These are phyloP conservation scores for Hypena proboscidalis DNA, from an alignment of 2,888 invertebrate genomes.

Conservation along the genomic window DNA sequence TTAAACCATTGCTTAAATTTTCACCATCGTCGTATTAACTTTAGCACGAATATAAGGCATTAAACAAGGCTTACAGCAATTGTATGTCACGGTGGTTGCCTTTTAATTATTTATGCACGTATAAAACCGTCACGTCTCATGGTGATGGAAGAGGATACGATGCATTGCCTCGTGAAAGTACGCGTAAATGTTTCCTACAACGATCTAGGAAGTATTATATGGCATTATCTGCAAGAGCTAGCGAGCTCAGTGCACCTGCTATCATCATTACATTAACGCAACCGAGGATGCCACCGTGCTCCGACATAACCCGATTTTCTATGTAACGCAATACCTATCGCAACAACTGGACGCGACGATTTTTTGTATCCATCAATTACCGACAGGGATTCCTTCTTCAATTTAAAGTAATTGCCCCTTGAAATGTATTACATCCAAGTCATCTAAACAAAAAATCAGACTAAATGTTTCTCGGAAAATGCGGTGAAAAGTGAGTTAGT, in stretches of 20 bases:
- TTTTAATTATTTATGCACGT: conserved; percentile 19
- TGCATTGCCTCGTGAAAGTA: conserved; percentile 57
- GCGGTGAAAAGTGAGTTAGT: no score
- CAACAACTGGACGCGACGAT: conserved; percentile 18
- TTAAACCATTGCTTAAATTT: conserved; percentile 2
- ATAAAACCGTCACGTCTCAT: conserved; percentile 28
- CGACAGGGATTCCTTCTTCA: conserved; percentile 10
- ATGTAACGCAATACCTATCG: conserved; percentile 36
- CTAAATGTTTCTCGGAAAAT: not conserved
- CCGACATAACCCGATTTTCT: conserved; percentile 36
- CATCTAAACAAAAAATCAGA: conserved; percentile 1
- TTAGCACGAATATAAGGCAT: conserved; percentile 6
- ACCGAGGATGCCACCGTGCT: conserved; percentile 52
- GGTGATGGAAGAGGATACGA: conserved; percentile 38
- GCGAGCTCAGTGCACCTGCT: conserved; percentile 47
- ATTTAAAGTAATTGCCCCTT: conserved; percentile 13
- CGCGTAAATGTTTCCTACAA: conserved; percentile 59
- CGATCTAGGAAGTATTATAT: conserved; percentile 55
- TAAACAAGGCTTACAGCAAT: conserved; percentile 11
- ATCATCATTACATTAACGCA: conserved; percentile 61
- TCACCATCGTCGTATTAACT: not conserved
- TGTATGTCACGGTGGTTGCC: conserved; percentile 19
- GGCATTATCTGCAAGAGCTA: conserved; percentile 57
- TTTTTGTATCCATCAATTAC: conserved; percentile 28
- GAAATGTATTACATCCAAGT: not conserved